Percentiles rank a stretch among this genome's conserved stretches.
phyloP scores from a whole-genome alignment of 2,888 invertebrate genomes.

The Alcis repandata region DNA sequence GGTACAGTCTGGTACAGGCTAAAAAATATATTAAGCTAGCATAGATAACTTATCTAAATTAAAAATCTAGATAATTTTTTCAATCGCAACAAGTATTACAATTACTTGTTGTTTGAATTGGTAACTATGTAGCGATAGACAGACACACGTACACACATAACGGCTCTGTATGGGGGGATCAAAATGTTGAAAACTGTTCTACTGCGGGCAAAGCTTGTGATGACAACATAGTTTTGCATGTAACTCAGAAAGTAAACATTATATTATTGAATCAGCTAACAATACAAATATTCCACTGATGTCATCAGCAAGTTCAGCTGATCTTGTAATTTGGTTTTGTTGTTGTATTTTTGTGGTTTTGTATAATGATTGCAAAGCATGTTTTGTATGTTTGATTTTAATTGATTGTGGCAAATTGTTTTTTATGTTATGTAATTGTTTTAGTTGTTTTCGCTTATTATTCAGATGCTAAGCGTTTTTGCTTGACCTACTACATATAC shows the following conservation, averaged over 20 bases:
- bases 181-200: neutral
- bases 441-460: no score
- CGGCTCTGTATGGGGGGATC: no score
- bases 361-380: constrained; percentile 7
- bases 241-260: constrained; percentile 1
- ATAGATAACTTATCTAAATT: no score
- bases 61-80: neutral
- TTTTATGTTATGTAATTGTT: neutral
- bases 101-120: no score
- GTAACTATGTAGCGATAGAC: no score
- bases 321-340: constrained; percentile 2
- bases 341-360: constrained; percentile 15
- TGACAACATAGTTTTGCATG: neutral
- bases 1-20: no score
- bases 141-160: no score
- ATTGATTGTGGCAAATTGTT: constrained; percentile 7
- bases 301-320: neutral
- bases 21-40: no score
- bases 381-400: neutral
- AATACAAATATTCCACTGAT: constrained; percentile 1
- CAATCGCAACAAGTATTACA: neutral
- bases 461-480: neutral
- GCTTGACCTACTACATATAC: neutral
- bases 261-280: neutral
- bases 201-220: neutral